phyloP scores from a whole-genome alignment of 2,797 vertebrate species.

The Anniella stebbinsi region DNA sequence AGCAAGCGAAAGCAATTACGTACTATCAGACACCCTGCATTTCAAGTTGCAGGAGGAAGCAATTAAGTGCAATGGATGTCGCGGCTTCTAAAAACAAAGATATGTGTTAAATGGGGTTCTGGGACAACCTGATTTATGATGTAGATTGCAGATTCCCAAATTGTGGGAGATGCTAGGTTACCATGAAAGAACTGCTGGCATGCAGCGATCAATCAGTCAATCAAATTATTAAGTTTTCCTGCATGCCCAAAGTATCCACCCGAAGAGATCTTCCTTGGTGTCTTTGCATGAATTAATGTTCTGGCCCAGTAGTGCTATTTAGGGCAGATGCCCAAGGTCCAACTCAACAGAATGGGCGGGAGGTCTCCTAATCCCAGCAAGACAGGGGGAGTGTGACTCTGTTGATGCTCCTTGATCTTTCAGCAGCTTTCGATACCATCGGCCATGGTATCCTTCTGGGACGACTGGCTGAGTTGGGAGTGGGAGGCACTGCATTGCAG shows the following conservation, averaged over 20 bases:
- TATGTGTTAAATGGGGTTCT: constrained; percentile 29
- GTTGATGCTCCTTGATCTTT: too few relatives aligned
- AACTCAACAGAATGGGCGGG: too few relatives aligned
- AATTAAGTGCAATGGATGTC: background rate
- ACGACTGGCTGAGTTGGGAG: too few relatives aligned
- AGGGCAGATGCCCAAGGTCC: too few relatives aligned
- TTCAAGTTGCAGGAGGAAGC: constrained; percentile 57
- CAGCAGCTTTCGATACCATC: too few relatives aligned
- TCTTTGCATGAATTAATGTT: background rate
- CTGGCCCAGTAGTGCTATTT: background rate
- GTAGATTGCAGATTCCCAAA: background rate
- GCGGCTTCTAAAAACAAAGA: constrained; percentile 39
- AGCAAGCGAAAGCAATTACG: constrained; percentile 54
- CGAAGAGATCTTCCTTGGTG: too few relatives aligned
- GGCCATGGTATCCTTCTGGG: too few relatives aligned
- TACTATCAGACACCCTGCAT: constrained; percentile 38
- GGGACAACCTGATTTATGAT: constrained; percentile 1
- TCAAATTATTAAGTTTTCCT: background rate
- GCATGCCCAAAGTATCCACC: background rate
- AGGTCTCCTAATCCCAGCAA: too few relatives aligned
- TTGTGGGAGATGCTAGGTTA: too few relatives aligned
- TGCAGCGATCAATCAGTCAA: background rate
- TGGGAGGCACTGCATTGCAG: too few relatives aligned
- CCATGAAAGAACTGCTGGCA: background rate
- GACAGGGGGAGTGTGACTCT: too few relatives aligned